Evolutionary conservation across 2,797 vertebrate species (phyloP), one percentile per base, ranked within the genome.

Genomic region (Gymnopithys bicolor): DNA sequence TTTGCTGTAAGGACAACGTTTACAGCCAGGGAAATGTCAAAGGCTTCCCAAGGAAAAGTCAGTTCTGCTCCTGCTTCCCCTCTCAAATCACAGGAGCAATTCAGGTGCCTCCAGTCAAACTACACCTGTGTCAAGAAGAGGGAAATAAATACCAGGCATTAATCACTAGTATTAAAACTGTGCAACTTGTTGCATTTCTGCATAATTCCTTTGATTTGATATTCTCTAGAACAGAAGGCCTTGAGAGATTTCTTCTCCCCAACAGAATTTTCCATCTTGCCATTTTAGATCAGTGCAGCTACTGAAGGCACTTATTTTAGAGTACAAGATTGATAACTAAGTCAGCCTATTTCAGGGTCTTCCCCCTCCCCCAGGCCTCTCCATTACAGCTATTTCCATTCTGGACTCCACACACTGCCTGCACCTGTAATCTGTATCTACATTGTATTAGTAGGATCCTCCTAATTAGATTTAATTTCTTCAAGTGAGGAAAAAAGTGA

Each of bases 401-500:
- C 82, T 73, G 55, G 55, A 81, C 48, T 89, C 16, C 51, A 86
- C 45, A 89, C 59, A 81, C 53, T n/a, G 35, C 11, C 37, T 41
- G 66, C 87, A 95, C 58, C 79, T 76, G 59, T 83, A 91, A 85
- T 70, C 71, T 83, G 10, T 84, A 86, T 45, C 90, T 81, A 51
- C 49, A 62, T 67, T 91, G 85, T 76, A 83, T 86, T 64, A 84
- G 69, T 19, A 89, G 33, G 48, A 85, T 93, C 58, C 45, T 92
- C 59, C 79, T 88, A 89, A 92, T 91, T 79, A 95, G 82, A 88
- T 59, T 94, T 95, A n/a, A 81, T 93, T 94, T 95, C 62, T 69
- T 94, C 69, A 84, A 93, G 59, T 62, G 79, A 91, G 87, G 73
- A 69, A 75, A 79, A 80, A 93, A 80, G 58, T 81, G 68, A 71